A percentile compares a stretch with the other conserved stretches of the same genome.
These are phyloP conservation scores for Drosophila kepulauana DNA, from an alignment of 1,140 invertebrate species.

Conservation along the genomic window DNA sequence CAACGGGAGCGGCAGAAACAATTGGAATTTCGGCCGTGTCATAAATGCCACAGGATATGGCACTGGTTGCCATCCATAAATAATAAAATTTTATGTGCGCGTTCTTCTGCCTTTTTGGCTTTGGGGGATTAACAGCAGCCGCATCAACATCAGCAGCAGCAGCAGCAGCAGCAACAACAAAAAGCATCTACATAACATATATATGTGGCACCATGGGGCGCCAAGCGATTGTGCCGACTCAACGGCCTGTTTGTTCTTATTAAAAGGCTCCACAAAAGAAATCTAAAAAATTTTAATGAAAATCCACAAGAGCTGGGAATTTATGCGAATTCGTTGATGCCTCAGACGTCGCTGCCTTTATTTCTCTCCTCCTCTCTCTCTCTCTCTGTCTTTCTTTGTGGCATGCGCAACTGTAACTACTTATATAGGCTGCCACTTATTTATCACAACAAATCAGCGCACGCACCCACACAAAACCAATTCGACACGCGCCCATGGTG, in stretches of 20 bases:
- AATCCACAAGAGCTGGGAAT: constrained; percentile 64
- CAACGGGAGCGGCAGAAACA: constrained; percentile 66
- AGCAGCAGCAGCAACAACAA: constrained; percentile 33
- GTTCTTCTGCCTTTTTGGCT: constrained; percentile 22
- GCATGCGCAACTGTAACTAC: constrained; percentile 45
- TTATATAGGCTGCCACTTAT: constrained; percentile 73
- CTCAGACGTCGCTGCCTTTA: background rate
- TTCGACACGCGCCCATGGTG: constrained; percentile 80
- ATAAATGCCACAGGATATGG: constrained; percentile 81
- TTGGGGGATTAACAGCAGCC: constrained; percentile 65
- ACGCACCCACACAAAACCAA: constrained; percentile 81
- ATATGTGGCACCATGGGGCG: constrained; percentile 76
- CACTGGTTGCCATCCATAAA: constrained; percentile 81
- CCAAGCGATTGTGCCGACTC: constrained; percentile 80
- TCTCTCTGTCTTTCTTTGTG: background rate
- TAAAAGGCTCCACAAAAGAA: constrained; percentile 52
- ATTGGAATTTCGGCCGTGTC: constrained; percentile 78
- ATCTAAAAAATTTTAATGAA: constrained; percentile 81
- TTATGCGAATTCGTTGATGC: constrained; percentile 50
- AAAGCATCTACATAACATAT: constrained; percentile 19
- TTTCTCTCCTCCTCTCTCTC: background rate
- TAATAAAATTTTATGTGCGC: constrained; percentile 79
- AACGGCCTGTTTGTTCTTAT: constrained; percentile 83
- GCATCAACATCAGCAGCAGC: background rate
- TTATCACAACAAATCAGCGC: constrained; percentile 83